phyloP scores from a whole-genome alignment of 2,113 vertebrate genomes.

The Hemicordylus capensis region DNA sequence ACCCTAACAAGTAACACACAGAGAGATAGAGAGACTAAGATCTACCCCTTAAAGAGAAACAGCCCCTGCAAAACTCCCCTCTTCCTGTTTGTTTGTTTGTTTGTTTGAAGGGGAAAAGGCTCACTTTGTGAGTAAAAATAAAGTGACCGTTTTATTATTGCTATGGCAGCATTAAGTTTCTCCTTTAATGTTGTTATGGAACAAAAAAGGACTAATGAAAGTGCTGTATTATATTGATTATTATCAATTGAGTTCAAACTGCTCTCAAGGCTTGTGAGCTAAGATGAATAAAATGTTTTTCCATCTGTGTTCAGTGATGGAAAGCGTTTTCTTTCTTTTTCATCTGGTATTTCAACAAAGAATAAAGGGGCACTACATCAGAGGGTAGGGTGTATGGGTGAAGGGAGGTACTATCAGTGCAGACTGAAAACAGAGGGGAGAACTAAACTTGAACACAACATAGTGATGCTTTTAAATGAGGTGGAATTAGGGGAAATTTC shows the following conservation, averaged over 20 bases:
- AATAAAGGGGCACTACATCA: background rate
- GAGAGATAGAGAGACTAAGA: too few relatives aligned
- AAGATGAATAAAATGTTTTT: background rate
- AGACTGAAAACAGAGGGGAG: too few relatives aligned
- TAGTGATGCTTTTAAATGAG: conserved; percentile 36
- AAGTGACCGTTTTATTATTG: background rate
- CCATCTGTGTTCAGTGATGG: conserved; percentile 29
- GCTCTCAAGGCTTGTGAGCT: background rate
- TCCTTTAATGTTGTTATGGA: background rate
- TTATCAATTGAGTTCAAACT: background rate
- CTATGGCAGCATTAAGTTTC: conserved; percentile 23
- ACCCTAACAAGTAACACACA: too few relatives aligned
- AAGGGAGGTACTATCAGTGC: conserved; percentile 49
- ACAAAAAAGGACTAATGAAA: conserved; percentile 19
- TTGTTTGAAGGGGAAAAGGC: too few relatives aligned
- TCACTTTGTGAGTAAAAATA: conserved; percentile 27
- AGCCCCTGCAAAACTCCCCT: too few relatives aligned
- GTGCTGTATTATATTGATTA: conserved; percentile 21
- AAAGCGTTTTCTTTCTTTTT: conserved; percentile 43
- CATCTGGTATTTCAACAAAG: conserved; percentile 19
- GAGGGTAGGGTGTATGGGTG: conserved; percentile 46
- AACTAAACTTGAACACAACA: too few relatives aligned
- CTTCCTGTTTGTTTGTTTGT: too few relatives aligned
- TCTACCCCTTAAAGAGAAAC: too few relatives aligned
- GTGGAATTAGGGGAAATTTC: background rate